phyloP scores from a whole-genome alignment of 2,113 vertebrate genomes.

The Chascanopsetta lugubris region DNA sequence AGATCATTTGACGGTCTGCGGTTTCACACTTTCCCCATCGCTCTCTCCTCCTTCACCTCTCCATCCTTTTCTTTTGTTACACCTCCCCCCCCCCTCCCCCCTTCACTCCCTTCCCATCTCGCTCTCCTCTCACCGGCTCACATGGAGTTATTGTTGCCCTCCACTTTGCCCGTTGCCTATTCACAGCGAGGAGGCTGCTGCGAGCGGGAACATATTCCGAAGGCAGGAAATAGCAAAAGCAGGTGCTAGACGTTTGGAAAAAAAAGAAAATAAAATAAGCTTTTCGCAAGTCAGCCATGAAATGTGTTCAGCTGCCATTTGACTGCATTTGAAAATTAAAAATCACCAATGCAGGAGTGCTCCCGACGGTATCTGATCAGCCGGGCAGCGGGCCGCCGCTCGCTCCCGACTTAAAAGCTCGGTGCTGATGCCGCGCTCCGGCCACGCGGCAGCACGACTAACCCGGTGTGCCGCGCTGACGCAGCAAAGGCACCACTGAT shows the following conservation, averaged over 20 bases:
- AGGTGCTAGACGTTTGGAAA: constrained; percentile 32
- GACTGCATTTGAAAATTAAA: constrained; percentile 29
- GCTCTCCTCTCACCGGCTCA: constrained; percentile 11
- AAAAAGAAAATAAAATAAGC: neutral
- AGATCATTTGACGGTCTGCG: constrained; percentile 68
- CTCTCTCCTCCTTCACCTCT: neutral
- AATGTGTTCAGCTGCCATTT: constrained; percentile 6
- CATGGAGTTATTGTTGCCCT: constrained; percentile 43
- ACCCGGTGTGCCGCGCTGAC: constrained; percentile 56
- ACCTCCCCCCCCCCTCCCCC: too few species aligned
- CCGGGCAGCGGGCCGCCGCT: constrained; percentile 16
- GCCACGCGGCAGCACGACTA: constrained; percentile 28
- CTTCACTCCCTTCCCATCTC: neutral
- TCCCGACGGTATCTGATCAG: constrained; percentile 22
- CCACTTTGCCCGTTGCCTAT: constrained; percentile 18
- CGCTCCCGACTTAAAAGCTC: constrained; percentile 15
- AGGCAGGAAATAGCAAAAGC: constrained; percentile 49
- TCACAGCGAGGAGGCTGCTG: constrained; percentile 51
- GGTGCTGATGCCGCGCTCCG: constrained; percentile 40
- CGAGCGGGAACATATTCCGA: constrained; percentile 54
- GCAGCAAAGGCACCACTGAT: constrained; percentile 65
- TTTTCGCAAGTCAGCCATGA: constrained; percentile 16
- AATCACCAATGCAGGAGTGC: constrained; percentile 12
- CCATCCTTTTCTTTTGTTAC: neutral
- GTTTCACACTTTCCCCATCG: constrained; percentile 37